Conservation (phyloP, 53 echinoderm and acorn worm genomes). For the Crossaster papposus region DNA sequence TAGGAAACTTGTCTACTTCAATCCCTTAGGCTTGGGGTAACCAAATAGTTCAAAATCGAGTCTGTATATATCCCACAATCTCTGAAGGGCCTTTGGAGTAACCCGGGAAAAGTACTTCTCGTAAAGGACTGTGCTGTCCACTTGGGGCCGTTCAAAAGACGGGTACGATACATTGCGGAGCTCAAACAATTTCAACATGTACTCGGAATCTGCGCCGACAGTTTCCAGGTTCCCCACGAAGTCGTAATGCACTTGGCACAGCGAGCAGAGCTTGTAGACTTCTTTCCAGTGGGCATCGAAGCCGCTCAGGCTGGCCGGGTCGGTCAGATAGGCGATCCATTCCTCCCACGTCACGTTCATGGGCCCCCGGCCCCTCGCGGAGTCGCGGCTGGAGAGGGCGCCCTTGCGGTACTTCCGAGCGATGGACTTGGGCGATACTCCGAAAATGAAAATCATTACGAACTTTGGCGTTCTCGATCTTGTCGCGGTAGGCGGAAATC, state of each 20-base stretch:
- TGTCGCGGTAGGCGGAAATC: not conserved
- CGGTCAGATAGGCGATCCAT: slow-evolving; percentile 70
- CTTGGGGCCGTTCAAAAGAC: slow-evolving; percentile 55
- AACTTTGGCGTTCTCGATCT: not conserved
- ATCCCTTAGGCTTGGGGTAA: too few species aligned
- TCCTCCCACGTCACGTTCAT: slow-evolving; percentile 71
- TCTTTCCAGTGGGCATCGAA: slow-evolving; percentile 79
- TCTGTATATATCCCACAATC: slow-evolving; percentile 68
- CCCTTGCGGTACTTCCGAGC: slow-evolving; percentile 63
- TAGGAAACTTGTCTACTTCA: too few species aligned
- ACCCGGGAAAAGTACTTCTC: slow-evolving; percentile 62
- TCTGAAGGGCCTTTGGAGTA: slow-evolving; percentile 45
- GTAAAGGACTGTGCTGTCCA: slow-evolving; percentile 62
- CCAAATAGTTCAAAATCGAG: slow-evolving; percentile 77
- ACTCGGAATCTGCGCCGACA: slow-evolving; percentile 62
- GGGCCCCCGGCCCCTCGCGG: not conserved
- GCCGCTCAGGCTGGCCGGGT: slow-evolving; percentile 30
- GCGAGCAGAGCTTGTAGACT: slow-evolving; percentile 69
- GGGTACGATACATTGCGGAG: slow-evolving; percentile 53
- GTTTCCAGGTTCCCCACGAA: slow-evolving; percentile 79
- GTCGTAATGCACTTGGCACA: slow-evolving; percentile 75
- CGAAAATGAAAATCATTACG: too few species aligned
- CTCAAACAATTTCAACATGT: slow-evolving; percentile 50
- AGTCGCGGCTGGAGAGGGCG: slow-evolving; percentile 23
- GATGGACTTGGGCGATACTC: slow-evolving; percentile 54